These are phyloP conservation scores for Isaurus tuberculatus DNA, from an alignment of 92 coral and sea anemone species.

Conservation along the genomic window DNA sequence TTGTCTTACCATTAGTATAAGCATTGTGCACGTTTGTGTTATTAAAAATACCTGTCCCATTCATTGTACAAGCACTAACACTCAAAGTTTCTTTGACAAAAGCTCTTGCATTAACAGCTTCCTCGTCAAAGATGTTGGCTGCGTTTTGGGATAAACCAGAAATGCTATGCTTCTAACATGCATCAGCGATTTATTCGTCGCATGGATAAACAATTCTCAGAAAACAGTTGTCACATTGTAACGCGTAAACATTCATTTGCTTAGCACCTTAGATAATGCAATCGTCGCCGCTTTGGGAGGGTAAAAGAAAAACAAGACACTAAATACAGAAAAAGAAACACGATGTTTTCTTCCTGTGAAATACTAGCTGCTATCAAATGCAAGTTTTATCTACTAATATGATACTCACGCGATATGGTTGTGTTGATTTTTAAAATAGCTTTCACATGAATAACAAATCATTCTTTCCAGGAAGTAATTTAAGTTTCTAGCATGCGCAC, in stretches of 20 bases:
- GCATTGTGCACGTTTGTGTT: neutral
- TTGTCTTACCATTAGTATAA: too few relatives aligned
- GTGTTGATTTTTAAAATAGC: constrained; percentile 9
- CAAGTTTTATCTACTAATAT: neutral
- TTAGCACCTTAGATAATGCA: neutral
- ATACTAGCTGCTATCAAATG: neutral
- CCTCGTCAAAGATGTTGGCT: neutral
- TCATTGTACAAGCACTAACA: neutral
- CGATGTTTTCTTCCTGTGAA: neutral
- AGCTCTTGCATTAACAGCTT: neutral
- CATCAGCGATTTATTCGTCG: neutral
- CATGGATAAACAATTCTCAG: neutral
- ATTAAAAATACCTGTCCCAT: neutral
- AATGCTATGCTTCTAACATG: too few relatives aligned
- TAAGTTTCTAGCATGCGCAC: neutral
- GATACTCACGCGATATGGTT: neutral
- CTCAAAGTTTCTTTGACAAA: neutral
- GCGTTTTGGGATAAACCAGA: neutral
- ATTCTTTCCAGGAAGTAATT: neutral
- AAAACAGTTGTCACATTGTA: neutral
- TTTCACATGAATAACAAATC: too few relatives aligned
- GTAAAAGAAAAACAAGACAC: neutral
- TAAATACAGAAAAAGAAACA: neutral
- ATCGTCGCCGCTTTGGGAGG: neutral
- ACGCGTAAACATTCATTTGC: neutral